phyloP scores from a whole-genome alignment of 2,888 invertebrate genomes.

The Lithophane ornitopus region DNA sequence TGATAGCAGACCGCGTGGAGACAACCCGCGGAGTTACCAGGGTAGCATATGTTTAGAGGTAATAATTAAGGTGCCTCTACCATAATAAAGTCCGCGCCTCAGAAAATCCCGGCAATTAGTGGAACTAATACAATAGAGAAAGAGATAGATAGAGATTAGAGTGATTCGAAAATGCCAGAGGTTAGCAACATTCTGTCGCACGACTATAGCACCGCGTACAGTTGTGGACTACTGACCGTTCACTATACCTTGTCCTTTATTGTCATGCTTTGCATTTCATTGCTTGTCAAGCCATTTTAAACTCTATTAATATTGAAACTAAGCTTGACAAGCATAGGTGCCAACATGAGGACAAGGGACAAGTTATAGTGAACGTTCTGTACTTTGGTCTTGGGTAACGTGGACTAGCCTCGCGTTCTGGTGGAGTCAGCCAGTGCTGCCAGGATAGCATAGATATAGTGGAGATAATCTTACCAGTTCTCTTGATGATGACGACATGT shows the following conservation, averaged over 20 bases:
- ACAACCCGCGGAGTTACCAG: background rate
- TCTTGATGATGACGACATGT: constrained; percentile 78
- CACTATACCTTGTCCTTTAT: too few relatives aligned
- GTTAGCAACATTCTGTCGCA: background rate
- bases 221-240: background rate
- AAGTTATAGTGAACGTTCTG: too few relatives aligned
- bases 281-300: too few relatives aligned
- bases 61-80: background rate
- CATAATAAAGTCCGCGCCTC: background rate
- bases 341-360: too few relatives aligned
- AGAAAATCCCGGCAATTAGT: too few relatives aligned
- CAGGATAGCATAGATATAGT: constrained; percentile 1
- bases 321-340: too few relatives aligned
- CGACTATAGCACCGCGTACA: background rate
- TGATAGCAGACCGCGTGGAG: background rate
- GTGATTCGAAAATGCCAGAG: background rate
- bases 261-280: too few relatives aligned
- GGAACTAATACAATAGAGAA: background rate
- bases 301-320: too few relatives aligned
- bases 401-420: background rate
- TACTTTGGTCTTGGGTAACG: background rate
- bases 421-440: background rate
- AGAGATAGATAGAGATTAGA: background rate
- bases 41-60: background rate
- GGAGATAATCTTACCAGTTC: constrained; percentile 71